Evolutionary conservation across 2,113 vertebrate species (phyloP).

Genomic region (Cyanistes caeruleus): DNA sequence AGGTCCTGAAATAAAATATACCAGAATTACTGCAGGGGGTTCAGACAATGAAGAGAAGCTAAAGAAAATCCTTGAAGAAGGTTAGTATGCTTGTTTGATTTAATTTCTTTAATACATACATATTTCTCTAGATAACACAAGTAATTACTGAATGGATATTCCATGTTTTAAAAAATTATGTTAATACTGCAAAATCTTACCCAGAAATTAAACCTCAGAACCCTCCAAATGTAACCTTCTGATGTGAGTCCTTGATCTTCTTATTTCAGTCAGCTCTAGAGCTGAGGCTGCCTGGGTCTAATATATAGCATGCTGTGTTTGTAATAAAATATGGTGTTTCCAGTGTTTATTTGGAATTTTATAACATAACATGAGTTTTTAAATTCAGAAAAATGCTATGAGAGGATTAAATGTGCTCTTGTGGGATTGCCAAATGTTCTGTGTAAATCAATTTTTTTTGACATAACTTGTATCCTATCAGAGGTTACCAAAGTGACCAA

Average conservation of each 20-base stretch:
- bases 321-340: neutral
- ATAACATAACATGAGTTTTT: neutral
- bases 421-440: neutral
- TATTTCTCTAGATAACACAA: neutral
- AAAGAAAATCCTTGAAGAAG: conserved; percentile 78
- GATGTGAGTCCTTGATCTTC: neutral
- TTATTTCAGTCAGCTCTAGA: neutral
- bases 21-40: conserved; percentile 73
- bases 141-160: neutral
- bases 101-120: neutral
- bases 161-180: neutral
- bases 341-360: neutral
- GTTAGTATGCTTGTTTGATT: conserved; percentile 54
- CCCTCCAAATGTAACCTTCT: neutral
- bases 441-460: conserved; percentile 63
- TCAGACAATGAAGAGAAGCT: conserved; percentile 73
- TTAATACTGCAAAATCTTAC: neutral
- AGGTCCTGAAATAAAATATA: conserved; percentile 82
- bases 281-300: neutral
- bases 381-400: neutral
- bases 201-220: neutral
- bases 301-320: neutral
- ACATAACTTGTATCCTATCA: conserved; percentile 80
- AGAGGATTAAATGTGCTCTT: neutral
- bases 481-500: conserved; percentile 86